These are phyloP conservation scores for Cryptus viduatorius DNA, from an alignment of 2,888 invertebrate species.

Conservation along the genomic window DNA sequence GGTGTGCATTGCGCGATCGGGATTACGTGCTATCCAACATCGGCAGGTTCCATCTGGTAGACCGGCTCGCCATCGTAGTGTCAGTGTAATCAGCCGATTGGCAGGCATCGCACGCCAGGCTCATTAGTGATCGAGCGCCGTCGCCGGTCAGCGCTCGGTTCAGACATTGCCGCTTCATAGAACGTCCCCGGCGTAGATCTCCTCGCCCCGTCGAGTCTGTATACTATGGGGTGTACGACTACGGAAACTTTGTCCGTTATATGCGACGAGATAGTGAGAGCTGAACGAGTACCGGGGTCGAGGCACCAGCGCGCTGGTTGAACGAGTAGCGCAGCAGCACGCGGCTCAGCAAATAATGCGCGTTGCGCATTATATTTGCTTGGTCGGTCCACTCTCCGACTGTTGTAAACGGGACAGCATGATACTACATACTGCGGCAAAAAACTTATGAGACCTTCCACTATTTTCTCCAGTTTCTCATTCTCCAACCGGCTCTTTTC, in stretches of 20 bases:
- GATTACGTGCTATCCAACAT: slow-evolving; percentile 57
- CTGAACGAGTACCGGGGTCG: slow-evolving; percentile 25
- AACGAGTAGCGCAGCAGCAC: slow-evolving; percentile 12
- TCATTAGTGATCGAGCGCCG: slow-evolving; percentile 70
- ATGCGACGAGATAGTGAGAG: slow-evolving; percentile 37
- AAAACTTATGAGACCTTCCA: not conserved
- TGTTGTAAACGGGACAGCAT: not conserved
- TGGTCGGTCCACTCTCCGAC: not conserved
- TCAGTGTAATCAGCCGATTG: slow-evolving; percentile 72
- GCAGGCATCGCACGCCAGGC: slow-evolving; percentile 71
- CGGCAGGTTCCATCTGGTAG: slow-evolving; percentile 55
- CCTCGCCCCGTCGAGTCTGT: slow-evolving; percentile 15
- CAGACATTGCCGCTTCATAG: slow-evolving; percentile 52
- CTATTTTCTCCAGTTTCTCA: slow-evolving; percentile 18
- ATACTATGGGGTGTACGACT: slow-evolving; percentile 25
- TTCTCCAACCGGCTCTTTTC: slow-evolving; percentile 2
- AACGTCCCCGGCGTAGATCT: slow-evolving; percentile 43
- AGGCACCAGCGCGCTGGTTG: not conserved
- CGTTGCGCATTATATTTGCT: not conserved
- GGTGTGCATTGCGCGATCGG: slow-evolving; percentile 38
- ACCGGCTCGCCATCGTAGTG: slow-evolving; percentile 43
- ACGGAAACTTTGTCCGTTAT: slow-evolving; percentile 64
- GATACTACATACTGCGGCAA: not conserved
- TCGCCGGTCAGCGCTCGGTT: slow-evolving; percentile 31
- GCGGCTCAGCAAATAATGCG: slow-evolving; percentile 16